Evolutionary conservation across 1,140 invertebrate species (phyloP).

Genomic region (Drosophila suzukii): DNA sequence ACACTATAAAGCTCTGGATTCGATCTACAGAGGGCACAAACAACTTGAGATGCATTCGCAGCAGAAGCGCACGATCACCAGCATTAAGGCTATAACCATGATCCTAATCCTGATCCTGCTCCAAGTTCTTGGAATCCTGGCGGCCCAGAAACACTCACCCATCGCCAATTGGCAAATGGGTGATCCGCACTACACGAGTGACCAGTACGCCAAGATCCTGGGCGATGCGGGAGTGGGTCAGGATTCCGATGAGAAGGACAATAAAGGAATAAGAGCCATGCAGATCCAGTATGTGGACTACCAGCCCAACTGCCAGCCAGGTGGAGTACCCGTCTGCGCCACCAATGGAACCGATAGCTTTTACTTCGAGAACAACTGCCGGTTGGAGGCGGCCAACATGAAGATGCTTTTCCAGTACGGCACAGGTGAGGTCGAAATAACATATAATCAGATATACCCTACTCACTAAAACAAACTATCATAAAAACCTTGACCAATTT

Average conservation of each 20-base stretch:
- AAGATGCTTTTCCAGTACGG: slow-evolving; percentile 63
- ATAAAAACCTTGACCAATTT: neutral
- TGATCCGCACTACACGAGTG: slow-evolving; percentile 33
- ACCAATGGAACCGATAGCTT: slow-evolving; percentile 55
- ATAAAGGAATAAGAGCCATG: slow-evolving; percentile 22
- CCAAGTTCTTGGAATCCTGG: neutral
- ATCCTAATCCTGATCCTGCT: neutral
- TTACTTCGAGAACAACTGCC: slow-evolving; percentile 63
- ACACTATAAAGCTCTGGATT: neutral
- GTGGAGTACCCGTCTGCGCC: slow-evolving; percentile 62
- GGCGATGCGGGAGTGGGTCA: slow-evolving; percentile 21
- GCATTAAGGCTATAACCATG: neutral
- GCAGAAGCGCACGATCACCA: neutral
- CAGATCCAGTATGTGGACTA: slow-evolving; percentile 72
- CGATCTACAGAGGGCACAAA: neutral
- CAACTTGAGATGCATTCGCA: neutral
- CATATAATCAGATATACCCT: no score
- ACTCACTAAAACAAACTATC: no score
- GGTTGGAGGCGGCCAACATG: slow-evolving; percentile 62
- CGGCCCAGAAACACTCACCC: slow-evolving; percentile 8
- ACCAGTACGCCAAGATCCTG: slow-evolving; percentile 55
- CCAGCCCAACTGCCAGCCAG: slow-evolving; percentile 48
- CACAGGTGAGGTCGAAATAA: slow-evolving; percentile 37
- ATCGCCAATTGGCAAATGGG: slow-evolving; percentile 40
- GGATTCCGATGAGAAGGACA: slow-evolving; percentile 12